phyloP scores from a whole-genome alignment of 1,140 invertebrate genomes.

The Euglossa dilemma region DNA sequence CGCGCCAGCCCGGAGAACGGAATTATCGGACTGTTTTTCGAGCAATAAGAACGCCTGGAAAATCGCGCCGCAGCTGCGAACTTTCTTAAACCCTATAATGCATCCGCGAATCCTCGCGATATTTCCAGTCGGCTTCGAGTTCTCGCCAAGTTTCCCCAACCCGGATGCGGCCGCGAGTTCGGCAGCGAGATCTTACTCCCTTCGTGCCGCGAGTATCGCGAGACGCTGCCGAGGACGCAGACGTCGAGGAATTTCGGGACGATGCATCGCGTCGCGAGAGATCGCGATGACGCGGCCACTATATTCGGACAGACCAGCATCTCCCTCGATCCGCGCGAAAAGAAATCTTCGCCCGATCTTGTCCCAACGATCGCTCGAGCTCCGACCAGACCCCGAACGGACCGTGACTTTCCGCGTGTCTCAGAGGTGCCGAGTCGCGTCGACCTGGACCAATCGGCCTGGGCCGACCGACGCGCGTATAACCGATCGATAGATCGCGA shows the following conservation, averaged over 20 bases:
- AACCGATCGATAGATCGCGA: too few species aligned
- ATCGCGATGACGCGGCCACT: slow-evolving; percentile 53
- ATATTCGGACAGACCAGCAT: slow-evolving; percentile 43
- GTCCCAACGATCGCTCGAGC: too few species aligned
- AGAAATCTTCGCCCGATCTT: too few species aligned
- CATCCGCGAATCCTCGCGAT: slow-evolving; percentile 25
- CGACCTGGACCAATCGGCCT: too few species aligned
- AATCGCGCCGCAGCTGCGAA: slow-evolving; percentile 14
- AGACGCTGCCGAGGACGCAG: slow-evolving; percentile 14
- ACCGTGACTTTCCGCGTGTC: neutral
- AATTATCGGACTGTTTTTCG: neutral
- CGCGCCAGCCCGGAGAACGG: neutral
- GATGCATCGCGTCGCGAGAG: slow-evolving; percentile 49
- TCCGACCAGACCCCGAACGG: too few species aligned
- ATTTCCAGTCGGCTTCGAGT: slow-evolving; percentile 21
- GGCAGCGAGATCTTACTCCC: slow-evolving; percentile 30
- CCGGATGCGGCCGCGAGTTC: slow-evolving; percentile 8
- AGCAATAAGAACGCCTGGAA: slow-evolving; percentile 18
- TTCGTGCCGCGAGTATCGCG: slow-evolving; percentile 14
- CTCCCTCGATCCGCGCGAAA: slow-evolving; percentile 19
- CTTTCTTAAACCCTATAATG: slow-evolving; percentile 38
- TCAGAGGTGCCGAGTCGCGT: neutral
- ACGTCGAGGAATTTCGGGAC: slow-evolving; percentile 50
- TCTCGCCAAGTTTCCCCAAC: slow-evolving; percentile 32
- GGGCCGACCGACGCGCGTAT: too few species aligned